A percentile compares a stretch with the other conserved stretches of the same genome.
Conservation (phyloP, 2,797 vertebrate genomes). For the Thunnus albacares region DNA sequence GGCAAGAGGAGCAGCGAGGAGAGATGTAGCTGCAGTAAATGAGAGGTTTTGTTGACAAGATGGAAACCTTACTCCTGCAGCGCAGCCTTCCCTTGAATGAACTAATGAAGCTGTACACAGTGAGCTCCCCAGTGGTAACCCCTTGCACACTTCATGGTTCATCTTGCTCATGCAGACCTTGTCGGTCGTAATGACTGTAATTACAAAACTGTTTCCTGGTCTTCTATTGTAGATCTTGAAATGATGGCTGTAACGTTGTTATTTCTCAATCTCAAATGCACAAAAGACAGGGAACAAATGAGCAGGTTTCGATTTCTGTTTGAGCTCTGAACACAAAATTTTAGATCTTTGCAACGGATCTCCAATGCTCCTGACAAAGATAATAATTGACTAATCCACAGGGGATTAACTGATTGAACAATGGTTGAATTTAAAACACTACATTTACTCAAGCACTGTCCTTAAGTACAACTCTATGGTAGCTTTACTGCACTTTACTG, state of each 20-base stretch:
- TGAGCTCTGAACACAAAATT: not conserved
- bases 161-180: constrained; percentile 27
- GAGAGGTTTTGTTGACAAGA: constrained; percentile 52
- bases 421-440: not conserved
- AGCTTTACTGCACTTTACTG: no score
- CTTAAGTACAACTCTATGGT: no score
- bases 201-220: not conserved
- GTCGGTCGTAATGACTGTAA: constrained; percentile 43
- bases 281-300: constrained; percentile 1
- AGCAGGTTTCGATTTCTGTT: not conserved
- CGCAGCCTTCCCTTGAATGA: constrained; percentile 18
- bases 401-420: not conserved
- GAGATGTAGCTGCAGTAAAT: constrained; percentile 45
- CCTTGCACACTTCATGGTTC: constrained; percentile 21
- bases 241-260: constrained; percentile 7
- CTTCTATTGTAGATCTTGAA: constrained; percentile 16
- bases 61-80: constrained; percentile 19
- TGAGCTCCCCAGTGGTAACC: constrained; percentile 11
- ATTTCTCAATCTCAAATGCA: not conserved
- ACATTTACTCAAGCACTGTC: no score
- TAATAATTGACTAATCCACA: not conserved
- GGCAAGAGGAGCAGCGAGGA: constrained; percentile 34
- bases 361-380: not conserved
- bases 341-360: not conserved
- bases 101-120: constrained; percentile 43